A percentile compares a stretch with the other conserved stretches of the same genome.
These are phyloP conservation scores for Propithecus coquereli DNA, from an alignment of 2,113 vertebrate genomes.

Conservation along the genomic window DNA sequence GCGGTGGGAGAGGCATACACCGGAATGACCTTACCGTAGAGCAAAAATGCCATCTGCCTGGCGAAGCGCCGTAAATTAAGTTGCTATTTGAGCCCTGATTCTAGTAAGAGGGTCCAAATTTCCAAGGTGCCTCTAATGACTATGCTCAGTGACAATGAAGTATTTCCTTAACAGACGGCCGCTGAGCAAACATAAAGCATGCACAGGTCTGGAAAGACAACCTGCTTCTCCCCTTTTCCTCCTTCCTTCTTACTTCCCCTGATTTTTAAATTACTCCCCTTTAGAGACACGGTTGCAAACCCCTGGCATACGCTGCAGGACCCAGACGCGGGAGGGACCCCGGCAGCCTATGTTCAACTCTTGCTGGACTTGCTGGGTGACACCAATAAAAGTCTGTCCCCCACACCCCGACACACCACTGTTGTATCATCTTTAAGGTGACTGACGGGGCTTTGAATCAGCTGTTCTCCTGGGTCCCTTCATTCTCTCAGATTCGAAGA, in stretches of 20 bases:
- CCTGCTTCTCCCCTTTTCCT: background rate
- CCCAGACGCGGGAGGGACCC: fast-evolving
- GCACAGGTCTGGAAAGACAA: slow-evolving; percentile 25
- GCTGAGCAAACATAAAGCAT: background rate
- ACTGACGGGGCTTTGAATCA: background rate
- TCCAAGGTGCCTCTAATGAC: slow-evolving; percentile 77
- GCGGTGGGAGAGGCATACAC: background rate
- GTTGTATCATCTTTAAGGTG: background rate
- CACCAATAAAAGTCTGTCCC: fast-evolving
- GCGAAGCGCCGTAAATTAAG: slow-evolving; percentile 76
- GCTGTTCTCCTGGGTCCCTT: background rate
- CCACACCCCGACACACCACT: fast-evolving
- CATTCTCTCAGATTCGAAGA: background rate
- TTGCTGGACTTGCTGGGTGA: background rate
- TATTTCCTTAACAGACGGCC: slow-evolving; percentile 46
- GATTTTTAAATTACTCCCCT: background rate
- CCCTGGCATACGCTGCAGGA: background rate
- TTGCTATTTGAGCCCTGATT: slow-evolving; percentile 67
- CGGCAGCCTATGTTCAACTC: background rate
- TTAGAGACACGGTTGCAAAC: background rate
- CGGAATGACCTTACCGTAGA: slow-evolving; percentile 78
- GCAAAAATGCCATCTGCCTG: slow-evolving; percentile 75
- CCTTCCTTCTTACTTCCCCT: background rate
- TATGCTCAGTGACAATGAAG: slow-evolving; percentile 58
- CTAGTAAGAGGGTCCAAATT: slow-evolving; percentile 77